A percentile compares a stretch with the other conserved stretches of the same genome.
These are phyloP conservation scores for Danio kyathit DNA, from an alignment of 2,797 vertebrate species.

Conservation along the genomic window DNA sequence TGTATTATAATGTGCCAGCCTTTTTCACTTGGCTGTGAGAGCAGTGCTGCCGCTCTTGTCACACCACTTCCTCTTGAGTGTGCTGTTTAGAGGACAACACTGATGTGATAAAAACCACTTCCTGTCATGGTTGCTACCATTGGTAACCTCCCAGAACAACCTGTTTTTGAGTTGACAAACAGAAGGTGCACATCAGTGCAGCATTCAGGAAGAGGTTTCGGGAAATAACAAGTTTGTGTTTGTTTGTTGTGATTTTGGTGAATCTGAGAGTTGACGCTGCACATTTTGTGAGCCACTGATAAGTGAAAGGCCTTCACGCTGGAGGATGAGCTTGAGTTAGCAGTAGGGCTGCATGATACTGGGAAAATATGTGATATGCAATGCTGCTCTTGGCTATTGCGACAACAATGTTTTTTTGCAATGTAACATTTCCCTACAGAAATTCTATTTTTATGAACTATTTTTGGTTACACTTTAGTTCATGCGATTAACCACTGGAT, in stretches of 20 bases:
- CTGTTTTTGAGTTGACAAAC: constrained; percentile 42
- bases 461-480: too few species aligned
- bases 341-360: neutral
- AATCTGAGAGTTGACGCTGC: neutral
- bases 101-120: constrained; percentile 64
- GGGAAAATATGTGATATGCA: too few species aligned
- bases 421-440: too few species aligned
- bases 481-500: too few species aligned
- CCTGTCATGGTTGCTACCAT: constrained; percentile 56
- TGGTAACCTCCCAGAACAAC: constrained; percentile 44
- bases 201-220: constrained; percentile 6
- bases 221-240: neutral
- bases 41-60: constrained; percentile 30
- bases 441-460: too few species aligned
- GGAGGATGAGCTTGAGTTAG: neutral
- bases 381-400: too few species aligned
- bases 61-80: constrained; percentile 61
- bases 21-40: constrained; percentile 43
- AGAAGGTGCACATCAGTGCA: constrained; percentile 15
- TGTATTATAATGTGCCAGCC: constrained; percentile 33
- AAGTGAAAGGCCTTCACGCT: too few species aligned
- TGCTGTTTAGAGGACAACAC: constrained; percentile 54
- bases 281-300: neutral
- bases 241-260: constrained; percentile 10
- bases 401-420: too few species aligned